A percentile compares a stretch with the other conserved stretches of the same genome.
Evolutionary conservation across 2,888 invertebrate genomes (phyloP).

Genomic region (Odontocerum albicorne): DNA sequence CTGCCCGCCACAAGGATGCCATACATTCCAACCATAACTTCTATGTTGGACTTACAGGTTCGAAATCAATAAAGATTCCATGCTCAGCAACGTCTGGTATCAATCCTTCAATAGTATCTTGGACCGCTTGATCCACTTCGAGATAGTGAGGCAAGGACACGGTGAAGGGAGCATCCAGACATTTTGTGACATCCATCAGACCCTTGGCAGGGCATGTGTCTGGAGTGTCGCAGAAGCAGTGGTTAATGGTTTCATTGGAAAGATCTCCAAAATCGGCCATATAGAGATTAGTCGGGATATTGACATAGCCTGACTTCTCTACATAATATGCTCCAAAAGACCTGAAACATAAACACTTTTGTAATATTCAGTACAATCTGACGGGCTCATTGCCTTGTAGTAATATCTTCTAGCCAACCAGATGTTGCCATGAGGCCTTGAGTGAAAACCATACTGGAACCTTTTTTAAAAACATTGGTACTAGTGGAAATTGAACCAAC

Average conservation of each 20-base stretch:
- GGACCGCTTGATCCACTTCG: slow-evolving; percentile 57
- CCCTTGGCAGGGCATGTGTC: slow-evolving; percentile 74
- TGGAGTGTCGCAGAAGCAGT: slow-evolving; percentile 60
- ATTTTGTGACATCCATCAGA: slow-evolving; percentile 67
- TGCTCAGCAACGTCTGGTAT: slow-evolving; percentile 70
- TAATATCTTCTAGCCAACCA: no score
- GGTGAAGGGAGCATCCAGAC: slow-evolving; percentile 70
- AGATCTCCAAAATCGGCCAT: slow-evolving; percentile 73
- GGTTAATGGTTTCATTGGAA: slow-evolving; percentile 55
- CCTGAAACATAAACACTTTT: no score
- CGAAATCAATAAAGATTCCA: slow-evolving; percentile 75
- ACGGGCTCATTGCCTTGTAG: no score
- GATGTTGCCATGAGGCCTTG: no score
- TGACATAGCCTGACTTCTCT: slow-evolving; percentile 62
- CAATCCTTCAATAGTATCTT: slow-evolving; percentile 61
- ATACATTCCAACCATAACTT: no score
- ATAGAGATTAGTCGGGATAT: slow-evolving; percentile 69
- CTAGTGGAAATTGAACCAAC: no score
- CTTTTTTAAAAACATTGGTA: no score
- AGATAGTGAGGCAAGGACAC: slow-evolving; percentile 81
- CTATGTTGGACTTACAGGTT: slow-evolving; percentile 76
- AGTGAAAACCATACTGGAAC: no score
- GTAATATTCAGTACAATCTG: no score
- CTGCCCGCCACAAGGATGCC: no score
- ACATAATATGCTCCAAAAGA: slow-evolving; percentile 64